These are phyloP conservation scores for Heterodera carotae DNA, from an alignment of 1,140 invertebrate species.

Conservation along the genomic window DNA sequence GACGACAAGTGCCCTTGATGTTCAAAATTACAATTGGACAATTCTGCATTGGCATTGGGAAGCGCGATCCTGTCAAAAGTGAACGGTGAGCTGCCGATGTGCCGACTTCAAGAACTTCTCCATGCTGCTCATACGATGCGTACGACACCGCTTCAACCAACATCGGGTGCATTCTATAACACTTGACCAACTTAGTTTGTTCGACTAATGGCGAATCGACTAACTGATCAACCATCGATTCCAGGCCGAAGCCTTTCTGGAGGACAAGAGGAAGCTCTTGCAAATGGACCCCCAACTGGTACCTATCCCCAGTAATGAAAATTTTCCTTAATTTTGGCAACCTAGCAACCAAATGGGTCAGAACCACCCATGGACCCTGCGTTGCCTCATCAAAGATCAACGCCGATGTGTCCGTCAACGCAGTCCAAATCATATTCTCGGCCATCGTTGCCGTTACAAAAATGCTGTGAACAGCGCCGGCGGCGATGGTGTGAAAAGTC, in stretches of 20 bases:
- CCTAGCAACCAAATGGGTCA: neutral
- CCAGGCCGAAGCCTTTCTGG: neutral
- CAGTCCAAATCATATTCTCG: neutral
- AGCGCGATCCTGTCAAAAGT: neutral
- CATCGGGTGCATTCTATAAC: conserved; percentile 5
- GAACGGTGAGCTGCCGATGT: neutral
- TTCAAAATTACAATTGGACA: neutral
- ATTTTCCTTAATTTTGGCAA: neutral
- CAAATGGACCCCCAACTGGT: conserved; percentile 3
- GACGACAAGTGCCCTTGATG: neutral
- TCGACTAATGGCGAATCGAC: neutral
- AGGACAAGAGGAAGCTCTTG: neutral
- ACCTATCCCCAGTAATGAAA: neutral
- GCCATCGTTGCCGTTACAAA: conserved; percentile 5
- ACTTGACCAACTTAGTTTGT: neutral
- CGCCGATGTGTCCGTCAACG: neutral
- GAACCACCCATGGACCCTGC: neutral
- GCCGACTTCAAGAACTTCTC: neutral
- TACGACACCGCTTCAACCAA: conserved; percentile 2
- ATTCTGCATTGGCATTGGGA: conserved; percentile 7
- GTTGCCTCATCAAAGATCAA: conserved; percentile 8
- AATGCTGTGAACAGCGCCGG: too few species aligned
- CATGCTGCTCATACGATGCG: conserved; percentile 2
- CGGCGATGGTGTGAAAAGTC: too few species aligned
- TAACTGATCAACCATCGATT: conserved; percentile 9